Conservation (phyloP, 2,797 vertebrate genomes). For the Poeciliopsis presidionis region DNA sequence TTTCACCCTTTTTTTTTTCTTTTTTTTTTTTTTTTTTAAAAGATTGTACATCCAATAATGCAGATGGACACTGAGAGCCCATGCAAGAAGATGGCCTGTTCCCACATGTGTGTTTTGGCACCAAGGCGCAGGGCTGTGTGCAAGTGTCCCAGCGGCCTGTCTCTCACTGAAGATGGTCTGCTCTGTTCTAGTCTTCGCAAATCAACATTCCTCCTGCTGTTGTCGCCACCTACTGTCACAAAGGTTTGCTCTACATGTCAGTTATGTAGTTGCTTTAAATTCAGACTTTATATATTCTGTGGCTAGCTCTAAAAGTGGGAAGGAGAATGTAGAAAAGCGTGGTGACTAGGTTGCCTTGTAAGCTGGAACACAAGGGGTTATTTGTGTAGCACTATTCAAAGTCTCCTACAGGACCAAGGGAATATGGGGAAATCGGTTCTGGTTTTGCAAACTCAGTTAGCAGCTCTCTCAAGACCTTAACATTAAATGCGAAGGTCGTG, state of each 20-base stretch:
- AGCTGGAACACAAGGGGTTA: background rate
- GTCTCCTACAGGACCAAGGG: background rate
- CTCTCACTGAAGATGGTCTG: conserved; percentile 76
- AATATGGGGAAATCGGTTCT: background rate
- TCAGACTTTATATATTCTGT: background rate
- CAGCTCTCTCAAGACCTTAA: background rate
- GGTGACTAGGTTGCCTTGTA: background rate
- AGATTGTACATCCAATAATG: conserved; percentile 88
- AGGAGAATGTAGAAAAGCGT: background rate
- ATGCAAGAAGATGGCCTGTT: conserved; percentile 80
- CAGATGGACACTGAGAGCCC: conserved; percentile 76
- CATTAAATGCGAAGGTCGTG: background rate
- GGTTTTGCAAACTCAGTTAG: background rate
- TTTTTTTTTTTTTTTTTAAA: conserved; percentile 16
- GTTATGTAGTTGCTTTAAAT: background rate
- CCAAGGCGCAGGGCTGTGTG: conserved; percentile 80
- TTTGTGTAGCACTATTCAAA: background rate
- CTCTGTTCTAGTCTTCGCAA: conserved; percentile 80
- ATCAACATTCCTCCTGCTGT: conserved; percentile 82
- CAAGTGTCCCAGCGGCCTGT: conserved; percentile 80
- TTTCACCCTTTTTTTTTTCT: no score
- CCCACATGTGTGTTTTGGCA: conserved; percentile 89
- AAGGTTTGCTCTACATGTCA: conserved; percentile 61
- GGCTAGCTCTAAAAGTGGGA: background rate
- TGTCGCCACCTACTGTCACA: conserved; percentile 75